Base-by-base conservation (phyloP, 92 coral and sea anemone genomes). In the Plumapathes pennacea region DNA sequence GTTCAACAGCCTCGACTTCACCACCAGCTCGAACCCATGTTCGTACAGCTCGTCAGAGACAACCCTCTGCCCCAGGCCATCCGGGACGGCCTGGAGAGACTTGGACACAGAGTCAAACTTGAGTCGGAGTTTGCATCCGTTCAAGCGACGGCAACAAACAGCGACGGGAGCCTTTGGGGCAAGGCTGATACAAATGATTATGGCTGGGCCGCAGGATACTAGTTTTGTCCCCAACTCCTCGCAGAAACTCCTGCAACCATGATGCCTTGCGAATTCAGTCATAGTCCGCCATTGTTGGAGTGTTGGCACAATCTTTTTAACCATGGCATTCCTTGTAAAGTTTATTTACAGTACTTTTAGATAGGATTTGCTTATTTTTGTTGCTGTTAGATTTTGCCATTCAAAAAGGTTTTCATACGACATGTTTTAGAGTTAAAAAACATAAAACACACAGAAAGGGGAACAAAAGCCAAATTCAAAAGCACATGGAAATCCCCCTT, bases 121-220 rank as follows among this genome's bases (percentile, higher is more conserved):
- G 33, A 56, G 11, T 18, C 71, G 46, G 68, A 52, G 11, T 61
- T 18, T 31, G 81, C 84, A 22, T 83, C 74, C 6, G 88, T 80
- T 0, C 92, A 85, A 46, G 92, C 92, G 3, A 72, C 52, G 4
- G 77, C 92, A 43, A 62, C 28, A 44, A 75, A 82, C 50, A 19
- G 27, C 31, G 67, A 82, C 38, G 89, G 89, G 2, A 27, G 42
- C 19, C 70, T 82, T 51, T 38, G 60, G 38, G 92, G 86, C 26
- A 79, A 73, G 33, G 69, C 92, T 19, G 92, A 85, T 43, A 86
- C 92, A 5, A 68, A 80, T 26, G 79, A 85, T 46, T 34, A 58
- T 20, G 82, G 83, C 4, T 85, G 81, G 79, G 77, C 86, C 23
- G 83, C 82, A 0, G 92, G 92, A 30, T 81, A 61, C 38, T 83